phyloP scores from a whole-genome alignment of 2,113 vertebrate genomes.

The Petrocephalus zakoni region DNA sequence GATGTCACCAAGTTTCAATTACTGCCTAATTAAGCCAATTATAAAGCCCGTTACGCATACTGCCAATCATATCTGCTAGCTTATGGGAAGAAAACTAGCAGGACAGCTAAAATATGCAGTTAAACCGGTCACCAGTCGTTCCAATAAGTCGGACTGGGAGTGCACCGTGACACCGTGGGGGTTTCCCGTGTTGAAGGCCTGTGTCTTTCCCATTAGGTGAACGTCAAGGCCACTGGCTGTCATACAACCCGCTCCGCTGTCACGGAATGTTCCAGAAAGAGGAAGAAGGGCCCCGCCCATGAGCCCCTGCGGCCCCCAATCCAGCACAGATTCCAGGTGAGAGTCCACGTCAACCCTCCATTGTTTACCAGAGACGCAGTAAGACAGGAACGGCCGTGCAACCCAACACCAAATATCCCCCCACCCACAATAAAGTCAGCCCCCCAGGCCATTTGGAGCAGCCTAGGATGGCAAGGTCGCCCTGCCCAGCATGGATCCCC shows the following conservation, averaged over 20 bases:
- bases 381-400: slow-evolving; percentile 17
- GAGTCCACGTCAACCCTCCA: neutral
- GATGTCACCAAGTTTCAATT: neutral
- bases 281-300: neutral
- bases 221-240: neutral
- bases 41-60: neutral
- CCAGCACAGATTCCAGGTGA: neutral
- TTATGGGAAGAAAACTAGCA: neutral
- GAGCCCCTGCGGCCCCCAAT: neutral
- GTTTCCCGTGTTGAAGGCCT: neutral
- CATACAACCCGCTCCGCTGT: neutral
- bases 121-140: neutral
- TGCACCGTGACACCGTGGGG: neutral
- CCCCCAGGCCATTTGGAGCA: neutral
- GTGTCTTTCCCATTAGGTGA: neutral
- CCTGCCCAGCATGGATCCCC: neutral
- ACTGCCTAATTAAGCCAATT: neutral
- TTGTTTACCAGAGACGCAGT: slow-evolving; percentile 2
- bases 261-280: neutral
- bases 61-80: neutral
- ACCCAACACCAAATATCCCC: slow-evolving; percentile 8
- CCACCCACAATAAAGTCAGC: neutral
- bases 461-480: neutral
- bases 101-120: neutral
- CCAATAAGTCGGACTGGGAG: neutral